Percentiles rank a stretch among this genome's conserved stretches.
These are phyloP conservation scores for Brachionus rubens DNA, from an alignment of 1,140 invertebrate genomes.

Conservation along the genomic window DNA sequence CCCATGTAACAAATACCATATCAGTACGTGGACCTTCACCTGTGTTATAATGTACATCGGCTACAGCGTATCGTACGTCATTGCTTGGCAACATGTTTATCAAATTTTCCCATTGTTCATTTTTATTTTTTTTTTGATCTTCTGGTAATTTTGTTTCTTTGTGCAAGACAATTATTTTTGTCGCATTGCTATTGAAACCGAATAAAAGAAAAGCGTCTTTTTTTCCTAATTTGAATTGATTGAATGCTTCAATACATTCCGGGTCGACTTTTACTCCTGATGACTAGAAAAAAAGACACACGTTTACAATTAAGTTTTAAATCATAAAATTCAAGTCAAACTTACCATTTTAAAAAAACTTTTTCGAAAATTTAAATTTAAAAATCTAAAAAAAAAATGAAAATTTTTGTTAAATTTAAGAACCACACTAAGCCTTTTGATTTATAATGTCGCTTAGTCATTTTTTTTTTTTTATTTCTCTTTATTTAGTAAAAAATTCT, in stretches of 20 bases:
- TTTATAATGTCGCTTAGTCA: constrained; percentile 31
- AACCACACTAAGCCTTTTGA: constrained; percentile 31
- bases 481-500: neutral
- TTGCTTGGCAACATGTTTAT: constrained; percentile 37
- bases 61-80: constrained; percentile 46
- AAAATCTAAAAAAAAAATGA: constrained; percentile 9
- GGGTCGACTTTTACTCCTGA: constrained; percentile 47
- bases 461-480: constrained; percentile 41
- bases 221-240: constrained; percentile 44
- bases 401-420: neutral
- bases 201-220: constrained; percentile 43
- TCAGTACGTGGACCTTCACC: constrained; percentile 39
- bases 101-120: constrained; percentile 44
- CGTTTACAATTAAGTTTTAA: neutral
- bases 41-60: constrained; percentile 46
- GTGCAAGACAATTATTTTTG: constrained; percentile 41
- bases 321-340: neutral
- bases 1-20: constrained; percentile 55
- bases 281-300: constrained; percentile 30
- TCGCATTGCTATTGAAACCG: constrained; percentile 30
- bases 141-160: neutral
- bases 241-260: constrained; percentile 44
- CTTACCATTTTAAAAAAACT: constrained; percentile 15
- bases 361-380: neutral
- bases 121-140: neutral